Evolutionary conservation across 2,797 vertebrate genomes (phyloP), one percentile per base, ranked within the genome.

Genomic region (Liparis tanakae): DNA sequence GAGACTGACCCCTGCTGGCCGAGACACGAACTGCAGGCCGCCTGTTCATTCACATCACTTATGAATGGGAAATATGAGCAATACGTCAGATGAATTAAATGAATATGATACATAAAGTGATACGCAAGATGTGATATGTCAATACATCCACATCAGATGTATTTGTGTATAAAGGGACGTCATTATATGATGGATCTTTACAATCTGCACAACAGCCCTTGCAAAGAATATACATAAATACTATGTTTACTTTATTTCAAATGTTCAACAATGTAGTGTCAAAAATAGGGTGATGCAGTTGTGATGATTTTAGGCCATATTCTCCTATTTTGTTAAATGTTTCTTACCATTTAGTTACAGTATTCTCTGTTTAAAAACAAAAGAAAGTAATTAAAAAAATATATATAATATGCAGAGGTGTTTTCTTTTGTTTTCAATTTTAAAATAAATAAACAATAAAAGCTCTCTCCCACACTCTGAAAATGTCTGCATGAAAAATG

Each of bases 1-100:
- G 63, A 76, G 72, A 84, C 74, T 62, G 93, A 85, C 93, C 74
- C 80, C 91, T 84, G 48, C 79, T 60, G 94, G 89, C 78, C 3
- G 53, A 2, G 7, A 0, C 15, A 0, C 0, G 58, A 57, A 87
- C 61, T 46, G 5, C 82, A 72, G 41, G 18, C 22, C 51, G 15
- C 20, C 54, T 33, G 0, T 15, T 61, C 68, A 37, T 17, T 59
- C 68, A 37, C 4, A 56, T 13, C 15, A n/a, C 1, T 17, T 2
- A 30, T n/a, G 8, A 33, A 76, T 6, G 9, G 39, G 18, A 67
- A 18, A 5, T 22, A 46, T 8, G 7, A 8, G 13, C 1, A 50
- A 25, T 6, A 37, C 22, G 33, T 34, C 15, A 55, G 30, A 39
- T 17, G 2, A n/a, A 12, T 39, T 41, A 7, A 33, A 53, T 30